phyloP scores from a whole-genome alignment of 2,797 vertebrate genomes.

The Coilia nasus region DNA sequence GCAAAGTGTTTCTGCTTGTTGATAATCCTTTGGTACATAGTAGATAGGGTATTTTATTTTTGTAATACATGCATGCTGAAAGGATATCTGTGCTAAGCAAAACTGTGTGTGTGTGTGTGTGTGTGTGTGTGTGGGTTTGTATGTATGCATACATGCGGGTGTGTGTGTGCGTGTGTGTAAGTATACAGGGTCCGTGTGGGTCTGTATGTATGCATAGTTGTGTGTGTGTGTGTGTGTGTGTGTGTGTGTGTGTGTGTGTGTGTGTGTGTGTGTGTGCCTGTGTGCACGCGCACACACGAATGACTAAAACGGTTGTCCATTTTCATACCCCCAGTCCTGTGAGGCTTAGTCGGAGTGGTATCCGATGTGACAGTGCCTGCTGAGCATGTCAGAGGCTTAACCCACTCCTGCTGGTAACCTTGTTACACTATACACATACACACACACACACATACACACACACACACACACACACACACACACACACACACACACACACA shows the following conservation, averaged over 20 bases:
- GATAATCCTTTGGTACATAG: neutral
- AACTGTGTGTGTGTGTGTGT: neutral
- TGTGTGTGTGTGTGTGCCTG: slow-evolving; percentile 4
- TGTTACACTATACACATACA: slow-evolving; percentile 3
- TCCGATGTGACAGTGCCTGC: neutral
- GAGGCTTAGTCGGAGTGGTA: neutral
- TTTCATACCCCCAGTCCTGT: neutral
- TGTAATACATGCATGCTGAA: neutral
- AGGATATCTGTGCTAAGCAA: neutral
- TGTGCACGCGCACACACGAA: neutral
- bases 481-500: neutral
- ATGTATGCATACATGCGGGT: no score
- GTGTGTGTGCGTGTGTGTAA: no score
- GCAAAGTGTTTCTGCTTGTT: neutral
- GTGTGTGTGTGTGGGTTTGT: no score
- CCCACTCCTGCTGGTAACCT: slow-evolving; percentile 2
- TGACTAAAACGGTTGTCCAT: neutral
- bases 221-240: neutral
- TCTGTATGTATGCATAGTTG: neutral
- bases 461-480: slow-evolving; percentile 24
- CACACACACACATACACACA: slow-evolving; percentile 2
- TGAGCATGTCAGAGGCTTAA: slow-evolving; percentile 8
- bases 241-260: neutral
- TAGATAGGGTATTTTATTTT: neutral
- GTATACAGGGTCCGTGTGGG: neutral